Conservation (phyloP, 53 echinoderm and acorn worm genomes). For the Temnopleurus reevesii region DNA sequence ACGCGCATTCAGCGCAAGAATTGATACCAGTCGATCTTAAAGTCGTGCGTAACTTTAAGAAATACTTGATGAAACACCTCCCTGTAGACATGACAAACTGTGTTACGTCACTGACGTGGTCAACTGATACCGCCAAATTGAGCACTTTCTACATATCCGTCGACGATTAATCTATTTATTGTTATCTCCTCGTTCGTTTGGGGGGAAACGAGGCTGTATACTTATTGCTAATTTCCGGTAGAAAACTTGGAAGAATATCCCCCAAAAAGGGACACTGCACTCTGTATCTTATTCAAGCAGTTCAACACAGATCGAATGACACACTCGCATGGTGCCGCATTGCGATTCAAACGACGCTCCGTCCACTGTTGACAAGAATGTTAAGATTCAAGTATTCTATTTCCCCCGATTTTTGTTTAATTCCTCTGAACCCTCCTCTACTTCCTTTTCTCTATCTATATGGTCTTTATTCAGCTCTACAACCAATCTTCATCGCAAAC, state of each 20-base stretch:
- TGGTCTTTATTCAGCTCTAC: not conserved
- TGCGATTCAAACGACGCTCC: not conserved
- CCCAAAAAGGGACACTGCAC: not conserved
- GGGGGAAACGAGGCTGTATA: slow-evolving; percentile 2
- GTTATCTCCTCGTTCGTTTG: slow-evolving; percentile 11
- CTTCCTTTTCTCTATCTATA: not conserved
- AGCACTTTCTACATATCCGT: not conserved
- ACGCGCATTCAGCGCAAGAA: too few species aligned
- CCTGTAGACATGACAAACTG: too few species aligned
- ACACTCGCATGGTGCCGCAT: not conserved
- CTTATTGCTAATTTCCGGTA: slow-evolving; percentile 18
- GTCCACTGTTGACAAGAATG: slow-evolving; percentile 15
- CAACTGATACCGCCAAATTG: not conserved
- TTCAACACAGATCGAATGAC: slow-evolving; percentile 2
- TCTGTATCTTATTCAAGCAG: not conserved
- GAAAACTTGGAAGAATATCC: not conserved
- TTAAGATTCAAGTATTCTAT: slow-evolving; percentile 23
- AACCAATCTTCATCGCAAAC: not conserved
- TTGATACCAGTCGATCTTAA: too few species aligned
- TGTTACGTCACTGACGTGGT: too few species aligned
- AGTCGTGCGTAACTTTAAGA: too few species aligned
- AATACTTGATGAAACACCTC: too few species aligned
- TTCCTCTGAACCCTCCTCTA: not conserved
- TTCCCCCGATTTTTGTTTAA: not conserved
- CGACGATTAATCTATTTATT: not conserved